Evolutionary conservation across 2,797 vertebrate genomes (phyloP).

Genomic region (Sciurus carolinensis): DNA sequence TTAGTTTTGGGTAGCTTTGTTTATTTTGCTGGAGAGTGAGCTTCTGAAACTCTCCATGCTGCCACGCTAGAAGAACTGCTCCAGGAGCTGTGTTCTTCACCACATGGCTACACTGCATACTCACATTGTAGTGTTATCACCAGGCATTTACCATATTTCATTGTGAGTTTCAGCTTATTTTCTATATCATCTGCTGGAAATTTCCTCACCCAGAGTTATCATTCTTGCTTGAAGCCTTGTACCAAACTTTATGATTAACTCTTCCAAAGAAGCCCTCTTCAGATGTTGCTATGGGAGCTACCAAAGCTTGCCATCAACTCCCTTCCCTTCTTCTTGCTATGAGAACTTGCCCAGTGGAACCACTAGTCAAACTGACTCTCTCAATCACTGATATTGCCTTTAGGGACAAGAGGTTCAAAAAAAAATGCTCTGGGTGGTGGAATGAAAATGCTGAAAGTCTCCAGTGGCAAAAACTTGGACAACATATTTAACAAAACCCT

Average conservation of each 20-base stretch:
- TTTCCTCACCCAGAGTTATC: neutral
- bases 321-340: neutral
- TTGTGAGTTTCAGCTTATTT: neutral
- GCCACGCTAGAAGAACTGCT: neutral
- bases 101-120: neutral
- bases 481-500: neutral
- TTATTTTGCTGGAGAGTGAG: neutral
- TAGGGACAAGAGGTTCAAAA: neutral
- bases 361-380: neutral
- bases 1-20: neutral
- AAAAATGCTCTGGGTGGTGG: neutral
- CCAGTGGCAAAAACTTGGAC: neutral
- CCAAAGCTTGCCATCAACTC: neutral
- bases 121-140: neutral
- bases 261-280: neutral
- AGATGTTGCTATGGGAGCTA: neutral
- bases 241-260: slow-evolving; percentile 29
- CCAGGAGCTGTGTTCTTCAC: neutral
- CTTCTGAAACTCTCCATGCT: neutral
- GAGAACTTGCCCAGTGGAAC: neutral
- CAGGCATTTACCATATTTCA: neutral
- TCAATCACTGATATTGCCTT: neutral
- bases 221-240: neutral
- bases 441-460: neutral
- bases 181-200: neutral